Evolutionary conservation across 2,113 vertebrate species (phyloP).

Genomic region (Hyperoodon ampullatus): DNA sequence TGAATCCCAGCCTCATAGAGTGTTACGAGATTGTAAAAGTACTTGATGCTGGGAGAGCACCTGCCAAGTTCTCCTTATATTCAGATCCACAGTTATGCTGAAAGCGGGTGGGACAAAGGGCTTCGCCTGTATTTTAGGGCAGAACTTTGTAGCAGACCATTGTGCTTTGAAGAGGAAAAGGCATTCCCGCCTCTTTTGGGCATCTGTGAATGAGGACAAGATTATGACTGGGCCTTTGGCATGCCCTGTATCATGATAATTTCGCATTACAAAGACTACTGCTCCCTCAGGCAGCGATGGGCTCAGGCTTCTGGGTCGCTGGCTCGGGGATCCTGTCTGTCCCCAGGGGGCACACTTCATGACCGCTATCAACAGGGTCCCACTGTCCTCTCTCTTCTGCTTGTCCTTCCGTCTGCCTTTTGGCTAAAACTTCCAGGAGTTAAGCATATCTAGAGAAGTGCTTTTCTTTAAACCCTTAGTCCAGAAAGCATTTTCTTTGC

Average conservation of each 20-base stretch:
- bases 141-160: background rate
- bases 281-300: background rate
- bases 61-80: rapidly evolving
- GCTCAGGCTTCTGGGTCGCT: no score
- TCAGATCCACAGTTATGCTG: background rate
- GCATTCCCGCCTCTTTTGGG: background rate
- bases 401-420: background rate
- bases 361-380: background rate
- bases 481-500: background rate
- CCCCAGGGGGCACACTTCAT: background rate
- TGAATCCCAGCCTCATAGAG: background rate
- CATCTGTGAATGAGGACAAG: background rate
- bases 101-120: rapidly evolving
- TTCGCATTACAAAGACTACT: background rate
- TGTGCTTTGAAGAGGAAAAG: background rate
- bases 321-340: background rate
- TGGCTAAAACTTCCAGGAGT: background rate
- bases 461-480: background rate
- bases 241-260: rapidly evolving
- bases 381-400: background rate
- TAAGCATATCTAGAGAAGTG: rapidly evolving
- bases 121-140: background rate
- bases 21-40: rapidly evolving
- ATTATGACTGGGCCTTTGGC: rapidly evolving
- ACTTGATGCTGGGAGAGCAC: rapidly evolving